A percentile compares a stretch with the other conserved stretches of the same genome.
These are phyloP conservation scores for Drosophila sp. DNA, from an alignment of 1,140 invertebrate species.

Conservation along the genomic window DNA sequence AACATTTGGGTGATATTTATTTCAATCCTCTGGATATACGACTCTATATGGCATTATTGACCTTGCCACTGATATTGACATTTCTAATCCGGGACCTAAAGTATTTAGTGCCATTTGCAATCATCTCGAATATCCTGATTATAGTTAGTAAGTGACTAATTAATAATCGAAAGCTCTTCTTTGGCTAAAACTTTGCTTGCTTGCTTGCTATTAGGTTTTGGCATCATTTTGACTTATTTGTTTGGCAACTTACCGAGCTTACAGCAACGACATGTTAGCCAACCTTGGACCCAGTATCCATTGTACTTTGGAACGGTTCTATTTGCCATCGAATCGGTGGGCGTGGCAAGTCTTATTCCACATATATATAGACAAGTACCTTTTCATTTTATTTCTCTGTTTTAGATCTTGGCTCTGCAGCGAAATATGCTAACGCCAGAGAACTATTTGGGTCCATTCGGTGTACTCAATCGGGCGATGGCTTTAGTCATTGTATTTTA, in stretches of 20 bases:
- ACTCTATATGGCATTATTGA: constrained; percentile 54
- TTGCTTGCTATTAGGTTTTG: constrained; percentile 26
- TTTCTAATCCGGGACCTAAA: constrained; percentile 50
- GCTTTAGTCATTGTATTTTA: constrained; percentile 38
- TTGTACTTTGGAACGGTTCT: constrained; percentile 53
- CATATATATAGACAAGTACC: too few relatives aligned
- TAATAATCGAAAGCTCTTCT: neutral
- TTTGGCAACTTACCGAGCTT: constrained; percentile 37
- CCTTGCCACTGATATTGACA: constrained; percentile 39
- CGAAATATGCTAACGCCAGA: constrained; percentile 41
- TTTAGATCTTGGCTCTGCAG: constrained; percentile 43
- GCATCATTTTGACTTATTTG: constrained; percentile 32
- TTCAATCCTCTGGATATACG: constrained; percentile 41
- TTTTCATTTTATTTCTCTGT: neutral
- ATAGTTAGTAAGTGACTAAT: constrained; percentile 23
- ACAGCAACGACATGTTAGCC: constrained; percentile 26
- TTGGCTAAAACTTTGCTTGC: accelerated
- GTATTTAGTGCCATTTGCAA: constrained; percentile 42
- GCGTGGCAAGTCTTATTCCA: constrained; percentile 39
- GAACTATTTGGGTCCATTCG: constrained; percentile 44
- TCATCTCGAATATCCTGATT: constrained; percentile 40
- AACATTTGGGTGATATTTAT: constrained; percentile 50
- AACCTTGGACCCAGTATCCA: constrained; percentile 24
- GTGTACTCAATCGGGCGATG: constrained; percentile 56
- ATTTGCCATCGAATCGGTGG: constrained; percentile 52